These are phyloP conservation scores for Hippolais icterina DNA, from an alignment of 2,113 vertebrate species.

Conservation along the genomic window DNA sequence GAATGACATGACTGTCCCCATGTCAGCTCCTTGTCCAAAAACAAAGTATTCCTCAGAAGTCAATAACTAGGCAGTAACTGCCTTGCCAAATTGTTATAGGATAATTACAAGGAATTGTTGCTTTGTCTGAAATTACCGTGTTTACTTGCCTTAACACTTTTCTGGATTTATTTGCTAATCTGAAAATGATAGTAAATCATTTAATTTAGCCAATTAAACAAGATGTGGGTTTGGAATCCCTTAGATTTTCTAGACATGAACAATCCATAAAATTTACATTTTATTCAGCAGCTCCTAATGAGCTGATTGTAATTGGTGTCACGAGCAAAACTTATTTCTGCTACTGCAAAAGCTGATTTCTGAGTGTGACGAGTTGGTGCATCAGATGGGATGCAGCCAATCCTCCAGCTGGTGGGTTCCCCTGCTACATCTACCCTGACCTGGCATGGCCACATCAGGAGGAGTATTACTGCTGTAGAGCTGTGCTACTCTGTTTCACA, in stretches of 20 bases:
- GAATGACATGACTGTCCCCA: not conserved
- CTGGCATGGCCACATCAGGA: not conserved
- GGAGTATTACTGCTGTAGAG: not conserved
- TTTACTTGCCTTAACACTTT: not conserved
- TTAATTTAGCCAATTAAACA: not conserved
- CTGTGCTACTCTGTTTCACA: not conserved
- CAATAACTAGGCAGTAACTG: not conserved
- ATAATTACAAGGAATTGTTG: not conserved
- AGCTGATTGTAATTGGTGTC: not conserved
- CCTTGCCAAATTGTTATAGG: not conserved
- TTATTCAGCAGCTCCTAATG: not conserved
- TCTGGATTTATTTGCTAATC: not conserved
- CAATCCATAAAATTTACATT: not conserved
- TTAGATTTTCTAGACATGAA: not conserved
- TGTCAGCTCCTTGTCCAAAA: not conserved
- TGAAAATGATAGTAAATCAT: not conserved
- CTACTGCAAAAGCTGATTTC: not conserved
- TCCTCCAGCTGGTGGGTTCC: not conserved
- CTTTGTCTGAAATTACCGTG: not conserved
- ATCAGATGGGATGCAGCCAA: not conserved
- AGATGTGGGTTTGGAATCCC: not conserved
- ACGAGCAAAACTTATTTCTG: not conserved
- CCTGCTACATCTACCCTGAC: not conserved
- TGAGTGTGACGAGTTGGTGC: not conserved
- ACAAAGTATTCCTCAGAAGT: not conserved